phyloP scores from a whole-genome alignment of 2,113 vertebrate genomes.

The Actenoides lindsayi region DNA sequence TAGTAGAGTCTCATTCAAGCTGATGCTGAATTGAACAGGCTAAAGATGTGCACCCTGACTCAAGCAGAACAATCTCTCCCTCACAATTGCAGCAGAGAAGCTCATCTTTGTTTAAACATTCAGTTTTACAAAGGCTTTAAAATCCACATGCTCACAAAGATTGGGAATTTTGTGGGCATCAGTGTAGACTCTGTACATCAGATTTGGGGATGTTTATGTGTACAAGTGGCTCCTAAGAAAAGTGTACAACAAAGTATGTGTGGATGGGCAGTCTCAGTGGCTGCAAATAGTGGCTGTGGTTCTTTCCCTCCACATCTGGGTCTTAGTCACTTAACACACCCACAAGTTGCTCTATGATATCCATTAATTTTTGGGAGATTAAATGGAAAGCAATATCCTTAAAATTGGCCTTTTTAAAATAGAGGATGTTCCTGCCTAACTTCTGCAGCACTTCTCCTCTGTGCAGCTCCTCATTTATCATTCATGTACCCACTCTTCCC shows the following conservation, averaged over 20 bases:
- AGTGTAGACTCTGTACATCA: background rate
- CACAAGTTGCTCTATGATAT: background rate
- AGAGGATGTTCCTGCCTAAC: background rate
- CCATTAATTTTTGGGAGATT: background rate
- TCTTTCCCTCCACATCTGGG: background rate
- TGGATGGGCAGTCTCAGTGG: background rate
- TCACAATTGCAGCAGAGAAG: background rate
- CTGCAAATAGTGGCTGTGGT: background rate
- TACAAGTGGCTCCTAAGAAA: background rate
- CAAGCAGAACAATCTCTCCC: background rate
- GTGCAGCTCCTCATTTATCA: background rate
- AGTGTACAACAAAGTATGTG: background rate
- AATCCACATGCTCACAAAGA: background rate
- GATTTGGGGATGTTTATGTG: background rate
- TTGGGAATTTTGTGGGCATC: background rate
- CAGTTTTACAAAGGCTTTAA: background rate
- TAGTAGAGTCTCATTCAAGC: background rate
- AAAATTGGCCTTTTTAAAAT: background rate
- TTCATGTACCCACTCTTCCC: background rate
- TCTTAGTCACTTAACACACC: background rate
- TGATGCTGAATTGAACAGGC: conserved; percentile 23
- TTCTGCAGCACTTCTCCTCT: background rate
- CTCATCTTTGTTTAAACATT: conserved; percentile 25
- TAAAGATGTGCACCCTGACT: background rate
- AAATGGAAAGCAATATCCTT: background rate